Evolutionary conservation across 2,113 vertebrate genomes (phyloP), one percentile per base, ranked within the genome.

Genomic region (Trematomus loennbergii): DNA sequence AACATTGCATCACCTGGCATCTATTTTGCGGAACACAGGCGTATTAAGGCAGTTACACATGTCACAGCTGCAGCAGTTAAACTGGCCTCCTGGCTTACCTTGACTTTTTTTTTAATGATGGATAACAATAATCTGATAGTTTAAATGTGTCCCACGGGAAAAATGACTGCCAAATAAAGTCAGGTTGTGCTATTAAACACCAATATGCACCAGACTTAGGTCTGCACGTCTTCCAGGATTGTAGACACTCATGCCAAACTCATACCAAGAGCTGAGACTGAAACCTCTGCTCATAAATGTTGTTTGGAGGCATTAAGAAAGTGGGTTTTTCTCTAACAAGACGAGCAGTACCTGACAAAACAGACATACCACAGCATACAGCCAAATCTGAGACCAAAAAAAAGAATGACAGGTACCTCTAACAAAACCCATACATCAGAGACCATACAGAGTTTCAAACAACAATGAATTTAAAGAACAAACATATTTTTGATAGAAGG

Each of bases 1-100:
- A 90, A 83, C 85, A 92, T 92, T 90, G 90, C 78, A 82, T 94
- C 91, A 94, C 84, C 86, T 89, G 91, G 79, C 78, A 87, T 90
- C 71, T 84, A 85, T 92, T 90, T 76, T 77, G 87, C 7, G 29
- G 69, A 92, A 89, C 78, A 89, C 86, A 76, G 72, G 82, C 69
- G 57, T 65, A 64, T 87, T 68, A 65, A 82, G 79, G 79, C 79
- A 10, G 75, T 79, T 84, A 59, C 63, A 84, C 66, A 73, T 85
- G 86, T 87, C 87, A 63, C 91, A 94, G 89, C 88, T 93, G 92
- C 87, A 82, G 82, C 83, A 77, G 82, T 90, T 88, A 87, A 80
- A 88, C 54, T 1, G 20, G 55, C 63, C 79, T 87, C 81, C 82
- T 80, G 62, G 70, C 81, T 81, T 63, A 70, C 46, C 81, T 62